phyloP scores from a whole-genome alignment of 1,140 invertebrate species.

The Bombus waltoni region DNA sequence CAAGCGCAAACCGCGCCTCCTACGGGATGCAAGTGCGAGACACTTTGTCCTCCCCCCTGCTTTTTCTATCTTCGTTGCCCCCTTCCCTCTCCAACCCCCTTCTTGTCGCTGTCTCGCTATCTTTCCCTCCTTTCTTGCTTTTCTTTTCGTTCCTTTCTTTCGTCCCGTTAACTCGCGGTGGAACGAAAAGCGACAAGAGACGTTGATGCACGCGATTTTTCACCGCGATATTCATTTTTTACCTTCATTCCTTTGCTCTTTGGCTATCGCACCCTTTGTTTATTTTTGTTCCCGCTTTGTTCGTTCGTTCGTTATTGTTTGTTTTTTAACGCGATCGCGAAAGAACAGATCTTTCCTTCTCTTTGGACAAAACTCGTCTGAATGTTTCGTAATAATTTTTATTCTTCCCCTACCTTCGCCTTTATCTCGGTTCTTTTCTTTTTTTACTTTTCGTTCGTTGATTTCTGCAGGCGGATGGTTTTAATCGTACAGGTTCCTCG shows the following conservation, averaged over 20 bases:
- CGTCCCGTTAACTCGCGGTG: too few species aligned
- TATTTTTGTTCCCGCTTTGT: too few species aligned
- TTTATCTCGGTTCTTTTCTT: neutral
- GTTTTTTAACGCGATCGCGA: neutral
- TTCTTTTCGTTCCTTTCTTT: neutral
- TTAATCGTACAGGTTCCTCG: neutral
- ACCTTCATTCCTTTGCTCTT: neutral
- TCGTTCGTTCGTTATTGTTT: too few species aligned
- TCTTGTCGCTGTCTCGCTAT: neutral
- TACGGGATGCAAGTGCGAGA: neutral
- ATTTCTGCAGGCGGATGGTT: too few species aligned
- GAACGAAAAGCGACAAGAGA: too few species aligned
- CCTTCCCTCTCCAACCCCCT: too few species aligned
- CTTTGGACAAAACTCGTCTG: neutral
- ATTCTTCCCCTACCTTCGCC: neutral
- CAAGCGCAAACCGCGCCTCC: neutral
- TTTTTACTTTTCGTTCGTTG: neutral
- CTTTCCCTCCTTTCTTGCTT: neutral
- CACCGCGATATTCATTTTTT: too few species aligned
- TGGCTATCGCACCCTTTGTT: too few species aligned
- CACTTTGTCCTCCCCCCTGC: slow-evolving; percentile 1
- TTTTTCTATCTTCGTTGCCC: neutral
- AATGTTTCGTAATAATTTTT: neutral
- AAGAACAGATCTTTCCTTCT: neutral
- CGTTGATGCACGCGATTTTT: too few species aligned